phyloP scores from a whole-genome alignment of 2,797 vertebrate genomes.

The Notolabrus celidotus region DNA sequence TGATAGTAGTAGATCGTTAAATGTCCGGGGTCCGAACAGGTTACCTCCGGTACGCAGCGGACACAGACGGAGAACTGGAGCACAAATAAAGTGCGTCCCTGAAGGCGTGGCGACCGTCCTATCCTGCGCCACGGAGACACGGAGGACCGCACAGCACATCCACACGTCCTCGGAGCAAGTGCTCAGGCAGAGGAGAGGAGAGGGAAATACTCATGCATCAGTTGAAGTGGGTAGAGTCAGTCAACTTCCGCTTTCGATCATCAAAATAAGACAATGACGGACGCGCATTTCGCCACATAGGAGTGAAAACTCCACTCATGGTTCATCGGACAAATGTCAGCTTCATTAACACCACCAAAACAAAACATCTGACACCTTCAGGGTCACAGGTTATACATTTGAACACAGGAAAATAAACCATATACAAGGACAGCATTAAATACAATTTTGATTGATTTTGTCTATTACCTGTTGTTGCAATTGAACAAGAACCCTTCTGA shows the following conservation, averaged over 20 bases:
- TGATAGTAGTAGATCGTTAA: not conserved
- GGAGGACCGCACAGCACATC: conserved; percentile 40
- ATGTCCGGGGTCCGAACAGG: conserved; percentile 25
- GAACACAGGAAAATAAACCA: too few relatives aligned
- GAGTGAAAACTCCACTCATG: too few relatives aligned
- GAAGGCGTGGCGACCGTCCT: conserved; percentile 70
- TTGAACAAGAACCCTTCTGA: too few relatives aligned
- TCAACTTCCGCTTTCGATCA: conserved; percentile 21
- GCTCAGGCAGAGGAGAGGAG: conserved; percentile 32
- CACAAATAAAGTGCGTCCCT: conserved; percentile 47
- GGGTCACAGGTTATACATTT: too few relatives aligned
- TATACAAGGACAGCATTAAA: too few relatives aligned
- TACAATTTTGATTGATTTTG: too few relatives aligned
- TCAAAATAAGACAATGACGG: conserved; percentile 58
- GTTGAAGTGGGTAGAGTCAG: conserved; percentile 4
- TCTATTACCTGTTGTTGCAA: too few relatives aligned
- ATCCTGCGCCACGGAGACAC: conserved; percentile 67
- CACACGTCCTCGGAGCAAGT: conserved; percentile 59
- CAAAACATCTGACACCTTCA: too few relatives aligned
- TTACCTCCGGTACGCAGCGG: conserved; percentile 6
- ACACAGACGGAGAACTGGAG: conserved; percentile 13
- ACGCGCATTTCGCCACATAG: not conserved
- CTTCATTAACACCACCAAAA: not conserved
- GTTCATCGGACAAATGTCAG: not conserved
- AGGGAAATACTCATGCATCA: conserved; percentile 36